phyloP scores from a whole-genome alignment of 30 jellyfish, hydroid and myxozoan genomes.

The Hydractinia echinata region DNA sequence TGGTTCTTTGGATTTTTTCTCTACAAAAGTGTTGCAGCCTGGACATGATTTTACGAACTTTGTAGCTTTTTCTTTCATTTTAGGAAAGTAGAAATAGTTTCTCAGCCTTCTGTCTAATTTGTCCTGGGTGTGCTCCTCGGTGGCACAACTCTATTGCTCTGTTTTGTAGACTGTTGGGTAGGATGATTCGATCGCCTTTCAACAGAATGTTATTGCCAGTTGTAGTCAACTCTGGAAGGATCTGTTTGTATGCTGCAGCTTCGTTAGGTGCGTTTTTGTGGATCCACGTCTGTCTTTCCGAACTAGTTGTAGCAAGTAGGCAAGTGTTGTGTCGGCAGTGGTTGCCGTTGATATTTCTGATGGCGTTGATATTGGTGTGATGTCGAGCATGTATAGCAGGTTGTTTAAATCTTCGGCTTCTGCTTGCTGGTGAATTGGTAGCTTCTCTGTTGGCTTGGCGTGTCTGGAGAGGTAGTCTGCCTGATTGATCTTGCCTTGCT shows the following conservation, averaged over 20 bases:
- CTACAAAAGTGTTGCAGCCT: slow-evolving; percentile 32
- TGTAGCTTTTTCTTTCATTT: slow-evolving; percentile 25
- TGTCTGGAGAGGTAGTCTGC: not conserved
- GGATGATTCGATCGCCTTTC: slow-evolving; percentile 28
- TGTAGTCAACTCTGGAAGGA: slow-evolving; percentile 24
- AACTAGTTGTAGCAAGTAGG: not conserved
- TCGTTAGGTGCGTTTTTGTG: no score
- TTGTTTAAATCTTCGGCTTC: not conserved
- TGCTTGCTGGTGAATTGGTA: not conserved
- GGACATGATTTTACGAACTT: slow-evolving; percentile 14
- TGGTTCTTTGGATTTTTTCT: slow-evolving; percentile 39
- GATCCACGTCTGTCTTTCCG: not conserved
- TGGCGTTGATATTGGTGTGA: no score
- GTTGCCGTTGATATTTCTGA: no score
- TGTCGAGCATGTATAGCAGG: no score
- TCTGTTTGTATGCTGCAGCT: not conserved
- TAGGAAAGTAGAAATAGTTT: slow-evolving; percentile 41
- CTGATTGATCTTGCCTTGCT: not conserved
- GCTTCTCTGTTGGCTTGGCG: not conserved
- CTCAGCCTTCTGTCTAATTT: slow-evolving; percentile 29
- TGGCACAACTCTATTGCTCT: slow-evolving; percentile 35
- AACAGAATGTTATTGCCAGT: slow-evolving; percentile 32
- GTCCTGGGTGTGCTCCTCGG: slow-evolving; percentile 58
- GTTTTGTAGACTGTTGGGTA: slow-evolving; percentile 25
- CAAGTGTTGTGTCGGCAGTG: not conserved